phyloP scores from a whole-genome alignment of 2,113 vertebrate species.

The Clupea harengus region DNA sequence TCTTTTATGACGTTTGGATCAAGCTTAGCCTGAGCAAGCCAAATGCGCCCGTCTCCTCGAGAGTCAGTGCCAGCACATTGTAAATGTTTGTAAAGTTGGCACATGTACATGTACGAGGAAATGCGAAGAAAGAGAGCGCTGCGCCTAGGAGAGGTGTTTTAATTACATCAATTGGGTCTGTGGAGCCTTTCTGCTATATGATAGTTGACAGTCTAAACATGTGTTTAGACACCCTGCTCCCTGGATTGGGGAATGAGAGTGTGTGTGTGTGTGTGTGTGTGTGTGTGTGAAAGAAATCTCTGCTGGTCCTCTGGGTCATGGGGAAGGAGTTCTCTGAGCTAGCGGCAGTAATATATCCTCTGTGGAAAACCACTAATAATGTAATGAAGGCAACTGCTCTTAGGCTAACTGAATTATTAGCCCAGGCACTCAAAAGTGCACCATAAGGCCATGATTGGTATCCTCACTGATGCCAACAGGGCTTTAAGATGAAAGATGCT shows the following conservation, averaged over 20 bases:
- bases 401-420: constrained; percentile 16
- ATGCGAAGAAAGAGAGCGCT: neutral
- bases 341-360: neutral
- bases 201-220: constrained; percentile 3
- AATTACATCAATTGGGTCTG: neutral
- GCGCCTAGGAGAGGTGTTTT: neutral
- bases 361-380: neutral
- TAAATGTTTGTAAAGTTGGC: constrained; percentile 10
- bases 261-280: neutral
- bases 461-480: neutral
- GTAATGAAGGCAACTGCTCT: constrained; percentile 11
- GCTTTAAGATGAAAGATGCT: neutral
- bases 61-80: constrained; percentile 7
- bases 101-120: neutral
- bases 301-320: neutral
- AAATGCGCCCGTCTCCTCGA: neutral
- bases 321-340: constrained; percentile 12
- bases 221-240: neutral
- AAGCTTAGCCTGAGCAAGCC: neutral
- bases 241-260: neutral
- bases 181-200: neutral
- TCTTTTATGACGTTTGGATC: constrained; percentile 3
- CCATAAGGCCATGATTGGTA: neutral
- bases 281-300: neutral
- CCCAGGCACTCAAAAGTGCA: constrained; percentile 2